Evolutionary conservation across 2,888 invertebrate species (phyloP).

Genomic region (Coenonympha arcania): DNA sequence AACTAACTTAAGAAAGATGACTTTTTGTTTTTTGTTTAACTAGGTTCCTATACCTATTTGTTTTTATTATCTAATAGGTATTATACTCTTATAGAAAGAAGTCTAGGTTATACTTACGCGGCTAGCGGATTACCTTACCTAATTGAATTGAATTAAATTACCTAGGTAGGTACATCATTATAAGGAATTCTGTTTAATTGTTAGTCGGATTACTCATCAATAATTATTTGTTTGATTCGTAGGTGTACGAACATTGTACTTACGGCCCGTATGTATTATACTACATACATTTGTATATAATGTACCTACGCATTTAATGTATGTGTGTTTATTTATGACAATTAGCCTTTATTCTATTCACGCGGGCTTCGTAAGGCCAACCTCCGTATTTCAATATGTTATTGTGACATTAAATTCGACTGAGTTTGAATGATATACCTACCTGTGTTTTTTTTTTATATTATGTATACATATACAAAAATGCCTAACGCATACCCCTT

Average conservation of each 20-base stretch:
- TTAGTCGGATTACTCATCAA: constrained; percentile 27
- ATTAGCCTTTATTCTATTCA: constrained; percentile 26
- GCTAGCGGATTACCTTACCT: too few species aligned
- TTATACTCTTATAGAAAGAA: too few species aligned
- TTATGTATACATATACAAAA: too few species aligned
- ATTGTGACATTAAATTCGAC: constrained; percentile 20
- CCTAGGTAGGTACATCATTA: too few species aligned
- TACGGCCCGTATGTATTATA: constrained; percentile 2
- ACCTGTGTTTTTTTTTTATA: constrained; percentile 16
- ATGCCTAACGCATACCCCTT: too few species aligned
- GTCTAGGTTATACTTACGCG: too few species aligned
- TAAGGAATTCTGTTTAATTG: constrained; percentile 14
- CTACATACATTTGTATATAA: not conserved
- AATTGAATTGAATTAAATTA: too few species aligned
- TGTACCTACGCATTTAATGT: not conserved
- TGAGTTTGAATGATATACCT: not conserved
- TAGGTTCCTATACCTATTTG: too few species aligned
- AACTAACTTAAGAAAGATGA: too few species aligned
- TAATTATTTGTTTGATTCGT: too few species aligned
- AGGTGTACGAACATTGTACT: constrained; percentile 16
- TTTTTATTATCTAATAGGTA: too few species aligned
- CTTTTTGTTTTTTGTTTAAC: too few species aligned
- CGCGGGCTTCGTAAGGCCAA: constrained; percentile 20
- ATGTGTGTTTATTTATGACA: constrained; percentile 30
- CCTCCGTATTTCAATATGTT: constrained; percentile 16